A percentile compares a stretch with the other conserved stretches of the same genome.
Conservation (phyloP, 1,140 invertebrate species). For the Macrocentrus cingulum region DNA sequence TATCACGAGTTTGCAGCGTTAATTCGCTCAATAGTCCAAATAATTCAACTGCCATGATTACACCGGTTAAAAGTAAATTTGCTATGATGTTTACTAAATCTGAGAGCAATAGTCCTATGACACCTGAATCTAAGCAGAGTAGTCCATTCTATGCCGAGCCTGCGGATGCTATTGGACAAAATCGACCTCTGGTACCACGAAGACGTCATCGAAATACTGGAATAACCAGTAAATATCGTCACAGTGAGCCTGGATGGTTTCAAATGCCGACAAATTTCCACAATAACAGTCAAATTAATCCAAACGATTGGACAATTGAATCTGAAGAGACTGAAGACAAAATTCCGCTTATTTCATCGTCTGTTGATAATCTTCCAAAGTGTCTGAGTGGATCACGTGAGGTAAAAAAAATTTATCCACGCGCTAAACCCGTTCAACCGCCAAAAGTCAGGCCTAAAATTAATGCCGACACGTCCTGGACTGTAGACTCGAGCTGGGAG, state of each 20-base stretch:
- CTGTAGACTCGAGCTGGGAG: constrained; percentile 84
- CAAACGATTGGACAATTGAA: constrained; percentile 64
- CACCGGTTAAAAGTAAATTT: constrained; percentile 47
- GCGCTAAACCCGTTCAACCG: constrained; percentile 72
- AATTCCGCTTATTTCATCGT: constrained; percentile 64
- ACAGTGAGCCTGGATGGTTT: constrained; percentile 67
- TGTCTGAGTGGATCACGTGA: constrained; percentile 57
- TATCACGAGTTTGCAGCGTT: constrained; percentile 67
- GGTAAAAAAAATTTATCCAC: constrained; percentile 56
- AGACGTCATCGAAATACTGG: constrained; percentile 45
- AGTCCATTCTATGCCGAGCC: constrained; percentile 92
- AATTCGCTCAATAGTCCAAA: constrained; percentile 53
- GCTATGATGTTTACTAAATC: constrained; percentile 50
- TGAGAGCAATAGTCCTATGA: constrained; percentile 50
- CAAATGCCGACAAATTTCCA: constrained; percentile 51
- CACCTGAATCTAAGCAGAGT: constrained; percentile 64
- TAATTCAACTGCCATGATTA: constrained; percentile 42
- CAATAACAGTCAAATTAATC: constrained; percentile 56
- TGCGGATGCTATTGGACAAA: constrained; percentile 75
- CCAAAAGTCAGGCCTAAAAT: constrained; percentile 66
- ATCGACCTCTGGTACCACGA: constrained; percentile 51
- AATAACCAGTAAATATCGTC: constrained; percentile 58
- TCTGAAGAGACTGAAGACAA: constrained; percentile 55
- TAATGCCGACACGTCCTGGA: constrained; percentile 73
- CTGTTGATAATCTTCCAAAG: constrained; percentile 67